A percentile compares a stretch with the other conserved stretches of the same genome.
phyloP scores from a whole-genome alignment of 2,113 vertebrate species.

The Ahaetulla prasina region DNA sequence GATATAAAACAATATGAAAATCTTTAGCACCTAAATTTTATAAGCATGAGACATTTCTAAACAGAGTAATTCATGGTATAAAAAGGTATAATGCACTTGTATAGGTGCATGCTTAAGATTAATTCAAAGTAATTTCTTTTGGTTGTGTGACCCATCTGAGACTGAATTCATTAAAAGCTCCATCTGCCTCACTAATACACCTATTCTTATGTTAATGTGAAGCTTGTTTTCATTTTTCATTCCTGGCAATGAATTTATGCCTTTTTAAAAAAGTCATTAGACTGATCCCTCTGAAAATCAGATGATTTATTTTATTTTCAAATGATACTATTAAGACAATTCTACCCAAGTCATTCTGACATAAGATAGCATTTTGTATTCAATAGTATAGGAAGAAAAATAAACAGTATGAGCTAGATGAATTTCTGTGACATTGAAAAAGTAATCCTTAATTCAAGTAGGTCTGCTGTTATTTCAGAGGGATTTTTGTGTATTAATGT shows the following conservation, averaged over 20 bases:
- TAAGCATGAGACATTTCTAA: background rate
- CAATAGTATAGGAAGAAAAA: background rate
- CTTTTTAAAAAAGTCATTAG: background rate
- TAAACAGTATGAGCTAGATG: background rate
- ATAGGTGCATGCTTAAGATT: background rate
- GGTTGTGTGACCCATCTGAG: background rate
- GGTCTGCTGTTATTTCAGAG: background rate
- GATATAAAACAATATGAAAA: background rate
- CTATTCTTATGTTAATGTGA: conserved; percentile 5
- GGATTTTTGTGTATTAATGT: background rate
- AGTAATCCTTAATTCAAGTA: background rate
- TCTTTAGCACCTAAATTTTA: background rate
- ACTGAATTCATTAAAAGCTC: conserved; percentile 1
- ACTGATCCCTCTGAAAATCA: background rate
- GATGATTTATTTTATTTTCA: background rate
- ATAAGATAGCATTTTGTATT: background rate
- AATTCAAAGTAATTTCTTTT: background rate
- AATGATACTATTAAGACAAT: background rate
- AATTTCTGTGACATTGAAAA: background rate
- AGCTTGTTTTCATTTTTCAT: conserved; percentile 1
- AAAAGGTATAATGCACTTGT: background rate
- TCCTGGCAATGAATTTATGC: background rate
- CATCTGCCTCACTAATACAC: background rate
- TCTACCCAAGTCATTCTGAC: background rate
- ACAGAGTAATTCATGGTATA: background rate